These are phyloP conservation scores for Delichon dasypus DNA, from an alignment of 2,797 vertebrate genomes.

Conservation along the genomic window DNA sequence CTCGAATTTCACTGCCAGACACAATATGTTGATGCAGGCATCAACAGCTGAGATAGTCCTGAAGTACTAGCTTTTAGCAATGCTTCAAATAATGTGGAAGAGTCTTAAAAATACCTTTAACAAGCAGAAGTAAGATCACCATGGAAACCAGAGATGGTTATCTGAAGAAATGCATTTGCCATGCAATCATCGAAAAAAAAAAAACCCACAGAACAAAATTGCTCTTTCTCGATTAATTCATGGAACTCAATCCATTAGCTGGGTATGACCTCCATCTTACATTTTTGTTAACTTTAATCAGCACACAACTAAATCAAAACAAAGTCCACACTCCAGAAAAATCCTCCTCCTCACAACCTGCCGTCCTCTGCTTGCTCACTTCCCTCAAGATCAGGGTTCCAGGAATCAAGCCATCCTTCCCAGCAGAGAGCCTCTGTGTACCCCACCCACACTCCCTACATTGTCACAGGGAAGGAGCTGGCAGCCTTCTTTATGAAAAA, in stretches of 20 bases:
- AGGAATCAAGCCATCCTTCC: background rate
- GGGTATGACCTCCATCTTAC: background rate
- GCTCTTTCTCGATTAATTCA: background rate
- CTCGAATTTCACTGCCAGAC: background rate
- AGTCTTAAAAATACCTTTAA: slow-evolving; percentile 11
- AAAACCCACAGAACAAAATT: background rate
- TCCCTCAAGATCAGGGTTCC: background rate
- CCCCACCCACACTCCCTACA: background rate
- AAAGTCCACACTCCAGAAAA: background rate
- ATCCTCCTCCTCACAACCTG: background rate
- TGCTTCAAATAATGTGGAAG: slow-evolving; percentile 5
- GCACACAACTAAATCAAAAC: background rate
- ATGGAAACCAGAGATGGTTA: slow-evolving; percentile 34
- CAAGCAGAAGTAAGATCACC: background rate
- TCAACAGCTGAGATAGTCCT: background rate
- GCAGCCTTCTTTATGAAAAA: background rate
- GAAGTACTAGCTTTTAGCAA: slow-evolving; percentile 2
- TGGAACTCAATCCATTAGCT: background rate
- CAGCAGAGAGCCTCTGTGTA: background rate
- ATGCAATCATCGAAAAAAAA: background rate
- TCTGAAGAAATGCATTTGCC: slow-evolving; percentile 1
- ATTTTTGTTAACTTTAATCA: background rate
- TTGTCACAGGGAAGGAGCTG: background rate
- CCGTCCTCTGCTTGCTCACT: background rate
- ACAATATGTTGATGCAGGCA: background rate